A percentile compares a stretch with the other conserved stretches of the same genome.
These are phyloP conservation scores for Mus spretus DNA, from an alignment of 2,797 vertebrate genomes.

Conservation along the genomic window DNA sequence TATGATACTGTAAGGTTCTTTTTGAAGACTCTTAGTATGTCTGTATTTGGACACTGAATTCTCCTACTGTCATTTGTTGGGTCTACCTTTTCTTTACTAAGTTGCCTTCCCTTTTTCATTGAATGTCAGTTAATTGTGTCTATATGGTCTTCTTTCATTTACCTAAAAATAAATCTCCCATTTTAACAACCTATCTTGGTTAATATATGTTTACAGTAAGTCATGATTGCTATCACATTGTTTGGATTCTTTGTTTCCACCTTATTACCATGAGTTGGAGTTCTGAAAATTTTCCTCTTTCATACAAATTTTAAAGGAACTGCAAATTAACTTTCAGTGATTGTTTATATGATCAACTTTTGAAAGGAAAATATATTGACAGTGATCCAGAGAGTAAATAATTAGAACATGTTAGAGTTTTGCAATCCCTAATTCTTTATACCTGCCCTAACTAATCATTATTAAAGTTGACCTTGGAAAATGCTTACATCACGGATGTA, in stretches of 20 bases:
- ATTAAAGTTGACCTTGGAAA: neutral
- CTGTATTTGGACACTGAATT: neutral
- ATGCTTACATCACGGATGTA: neutral
- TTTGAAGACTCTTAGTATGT: neutral
- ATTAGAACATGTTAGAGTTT: neutral
- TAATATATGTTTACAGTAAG: neutral
- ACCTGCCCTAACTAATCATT: neutral
- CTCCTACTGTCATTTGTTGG: neutral
- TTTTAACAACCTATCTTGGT: neutral
- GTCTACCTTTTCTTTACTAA: neutral
- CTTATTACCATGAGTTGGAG: neutral
- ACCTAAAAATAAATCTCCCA: neutral
- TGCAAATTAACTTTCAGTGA: neutral
- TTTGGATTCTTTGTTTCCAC: neutral
- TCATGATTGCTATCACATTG: neutral
- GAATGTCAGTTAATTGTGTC: neutral
- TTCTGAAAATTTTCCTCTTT: neutral
- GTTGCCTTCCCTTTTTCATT: neutral
- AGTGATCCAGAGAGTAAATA: neutral
- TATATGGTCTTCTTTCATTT: neutral
- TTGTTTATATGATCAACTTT: neutral
- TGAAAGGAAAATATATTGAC: conserved; percentile 29
- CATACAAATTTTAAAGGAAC: neutral
- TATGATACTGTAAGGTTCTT: neutral
- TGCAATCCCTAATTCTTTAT: neutral